Conservation (phyloP, 1,140 invertebrate genomes). For the Eufriesea mexicana region DNA sequence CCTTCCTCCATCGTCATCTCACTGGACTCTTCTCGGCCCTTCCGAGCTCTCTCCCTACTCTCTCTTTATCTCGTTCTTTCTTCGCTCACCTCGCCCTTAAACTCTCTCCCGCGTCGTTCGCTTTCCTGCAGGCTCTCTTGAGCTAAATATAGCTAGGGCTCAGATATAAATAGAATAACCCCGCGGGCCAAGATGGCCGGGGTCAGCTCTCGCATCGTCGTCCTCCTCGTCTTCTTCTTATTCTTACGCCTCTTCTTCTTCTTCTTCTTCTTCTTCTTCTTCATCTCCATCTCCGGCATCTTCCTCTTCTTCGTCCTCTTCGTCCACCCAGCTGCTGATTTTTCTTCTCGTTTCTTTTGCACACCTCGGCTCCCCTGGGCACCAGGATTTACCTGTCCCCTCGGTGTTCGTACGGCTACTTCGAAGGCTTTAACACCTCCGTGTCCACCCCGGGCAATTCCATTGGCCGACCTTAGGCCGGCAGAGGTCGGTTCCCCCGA, state of each 20-base stretch:
- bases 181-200: conserved; percentile 66
- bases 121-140: conserved; percentile 63
- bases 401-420: conserved; percentile 34
- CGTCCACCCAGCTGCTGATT: conserved; percentile 30
- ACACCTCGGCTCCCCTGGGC: background rate
- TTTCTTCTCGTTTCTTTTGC: conserved; percentile 39
- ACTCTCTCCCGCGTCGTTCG: conserved; percentile 57
- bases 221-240: conserved; percentile 41
- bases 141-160: conserved; percentile 76
- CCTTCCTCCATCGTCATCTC: background rate
- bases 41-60: background rate
- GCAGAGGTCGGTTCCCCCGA: conserved; percentile 57
- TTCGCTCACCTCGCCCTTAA: conserved; percentile 46
- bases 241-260: conserved; percentile 31
- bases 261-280: conserved; percentile 27
- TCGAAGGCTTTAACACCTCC: conserved; percentile 52
- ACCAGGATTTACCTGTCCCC: conserved; percentile 57
- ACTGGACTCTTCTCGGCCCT: conserved; percentile 23
- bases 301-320: conserved; percentile 19
- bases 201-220: conserved; percentile 53
- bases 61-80: conserved; percentile 12
- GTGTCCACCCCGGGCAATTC: conserved; percentile 28
- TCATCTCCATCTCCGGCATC: conserved; percentile 19
- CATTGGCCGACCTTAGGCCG: conserved; percentile 47
- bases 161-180: conserved; percentile 75